A percentile compares a stretch with the other conserved stretches of the same genome.
These are phyloP conservation scores for Porphyrio hochstetteri DNA, from an alignment of 2,113 vertebrate genomes.

Conservation along the genomic window DNA sequence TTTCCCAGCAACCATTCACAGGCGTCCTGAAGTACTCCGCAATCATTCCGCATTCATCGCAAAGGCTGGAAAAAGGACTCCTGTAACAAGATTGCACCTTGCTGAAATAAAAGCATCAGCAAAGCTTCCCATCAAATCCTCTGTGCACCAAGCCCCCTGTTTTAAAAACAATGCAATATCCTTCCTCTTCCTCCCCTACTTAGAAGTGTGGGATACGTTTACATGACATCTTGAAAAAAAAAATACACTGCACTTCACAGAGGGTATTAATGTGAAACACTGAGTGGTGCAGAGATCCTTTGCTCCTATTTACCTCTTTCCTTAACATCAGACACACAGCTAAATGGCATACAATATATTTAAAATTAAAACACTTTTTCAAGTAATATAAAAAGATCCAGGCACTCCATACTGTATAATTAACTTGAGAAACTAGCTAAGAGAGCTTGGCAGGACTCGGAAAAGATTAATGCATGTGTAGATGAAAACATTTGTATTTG, in stretches of 20 bases:
- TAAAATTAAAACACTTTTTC: slow-evolving; percentile 34
- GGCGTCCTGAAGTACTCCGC: not conserved
- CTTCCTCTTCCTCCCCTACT: not conserved
- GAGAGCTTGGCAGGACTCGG: not conserved
- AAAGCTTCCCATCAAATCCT: not conserved
- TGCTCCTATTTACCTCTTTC: not conserved
- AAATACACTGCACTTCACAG: not conserved
- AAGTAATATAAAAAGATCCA: slow-evolving; percentile 11
- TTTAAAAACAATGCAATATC: not conserved
- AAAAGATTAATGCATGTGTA: slow-evolving; percentile 1
- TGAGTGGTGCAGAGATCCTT: not conserved
- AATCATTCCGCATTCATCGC: not conserved
- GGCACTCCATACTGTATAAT: slow-evolving; percentile 1
- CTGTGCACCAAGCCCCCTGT: not conserved
- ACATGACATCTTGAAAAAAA: not conserved
- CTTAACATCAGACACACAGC: not conserved
- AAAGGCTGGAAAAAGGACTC: slow-evolving; percentile 1
- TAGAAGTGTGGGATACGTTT: not conserved
- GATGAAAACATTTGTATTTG: slow-evolving; percentile 7
- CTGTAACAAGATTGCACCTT: not conserved
- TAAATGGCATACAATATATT: not conserved
- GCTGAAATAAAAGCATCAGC: not conserved
- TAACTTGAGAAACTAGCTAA: slow-evolving; percentile 29
- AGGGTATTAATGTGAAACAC: not conserved
- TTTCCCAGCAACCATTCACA: not conserved